A percentile compares a stretch with the other conserved stretches of the same genome.
Evolutionary conservation across 2,888 invertebrate species (phyloP).

Genomic region (Heteromurus nitidus): DNA sequence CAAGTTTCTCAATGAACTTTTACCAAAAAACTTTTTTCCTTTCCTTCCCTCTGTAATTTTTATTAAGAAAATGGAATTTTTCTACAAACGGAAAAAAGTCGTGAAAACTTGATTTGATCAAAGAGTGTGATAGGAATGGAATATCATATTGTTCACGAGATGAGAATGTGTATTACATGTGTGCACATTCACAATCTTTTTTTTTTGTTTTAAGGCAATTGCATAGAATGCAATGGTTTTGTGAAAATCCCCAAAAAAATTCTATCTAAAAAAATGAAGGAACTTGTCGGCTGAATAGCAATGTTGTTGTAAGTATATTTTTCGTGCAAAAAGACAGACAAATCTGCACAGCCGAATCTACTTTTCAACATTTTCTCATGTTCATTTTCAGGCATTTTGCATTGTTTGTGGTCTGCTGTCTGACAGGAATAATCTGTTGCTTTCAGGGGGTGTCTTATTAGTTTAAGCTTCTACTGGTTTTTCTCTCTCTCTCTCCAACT

Average conservation of each 20-base stretch:
- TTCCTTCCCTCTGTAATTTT: not conserved
- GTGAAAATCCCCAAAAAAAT: no score
- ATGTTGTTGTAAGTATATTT: no score
- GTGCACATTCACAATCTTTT: no score
- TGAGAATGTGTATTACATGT: not conserved
- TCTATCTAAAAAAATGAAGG: no score
- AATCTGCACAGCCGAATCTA: no score
- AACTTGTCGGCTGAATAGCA: no score
- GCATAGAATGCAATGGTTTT: no score
- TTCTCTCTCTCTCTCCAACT: not conserved
- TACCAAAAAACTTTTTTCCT: not conserved
- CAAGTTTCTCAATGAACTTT: slow-evolving; percentile 28
- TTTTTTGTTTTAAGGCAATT: no score
- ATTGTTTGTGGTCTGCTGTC: not conserved
- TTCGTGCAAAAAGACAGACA: no score
- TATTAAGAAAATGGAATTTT: not conserved
- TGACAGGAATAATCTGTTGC: slow-evolving; percentile 16
- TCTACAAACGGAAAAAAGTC: slow-evolving; percentile 21
- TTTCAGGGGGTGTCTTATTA: slow-evolving; percentile 18
- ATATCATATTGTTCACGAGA: slow-evolving; percentile 30
- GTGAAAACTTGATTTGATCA: slow-evolving; percentile 29
- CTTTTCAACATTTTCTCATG: not conserved
- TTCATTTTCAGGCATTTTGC: not conserved
- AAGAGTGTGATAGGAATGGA: slow-evolving; percentile 27
- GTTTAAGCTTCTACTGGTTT: slow-evolving; percentile 28